These are phyloP conservation scores for Zeus faber DNA, from an alignment of 2,113 vertebrate species.

Conservation along the genomic window DNA sequence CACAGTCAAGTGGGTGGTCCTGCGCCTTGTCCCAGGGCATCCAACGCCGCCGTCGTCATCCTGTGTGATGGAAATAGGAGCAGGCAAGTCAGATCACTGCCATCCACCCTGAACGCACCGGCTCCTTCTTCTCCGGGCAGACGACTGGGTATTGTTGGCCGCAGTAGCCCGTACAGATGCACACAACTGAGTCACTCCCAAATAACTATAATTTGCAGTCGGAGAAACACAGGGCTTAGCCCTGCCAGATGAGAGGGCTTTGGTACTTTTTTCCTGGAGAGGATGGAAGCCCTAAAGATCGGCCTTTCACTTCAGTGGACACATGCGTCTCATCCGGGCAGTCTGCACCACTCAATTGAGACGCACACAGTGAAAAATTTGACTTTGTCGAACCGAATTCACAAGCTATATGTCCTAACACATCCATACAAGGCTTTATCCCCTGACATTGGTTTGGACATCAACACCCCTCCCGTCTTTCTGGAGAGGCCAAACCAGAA, in stretches of 20 bases:
- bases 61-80: constrained; percentile 36
- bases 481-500: too few relatives aligned
- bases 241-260: constrained; percentile 37
- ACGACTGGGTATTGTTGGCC: constrained; percentile 42
- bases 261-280: constrained; percentile 32
- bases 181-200: constrained; percentile 50
- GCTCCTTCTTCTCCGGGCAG: constrained; percentile 17
- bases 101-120: constrained; percentile 25
- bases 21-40: constrained; percentile 17
- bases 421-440: too few relatives aligned
- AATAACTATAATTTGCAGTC: constrained; percentile 68
- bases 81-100: constrained; percentile 3
- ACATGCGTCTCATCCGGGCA: too few relatives aligned
- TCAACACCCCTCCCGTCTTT: too few relatives aligned
- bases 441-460: too few relatives aligned
- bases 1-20: constrained; percentile 60
- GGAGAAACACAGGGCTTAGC: constrained; percentile 46
- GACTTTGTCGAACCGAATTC: too few relatives aligned
- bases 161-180: constrained; percentile 33
- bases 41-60: constrained; percentile 19
- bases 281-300: constrained; percentile 44
- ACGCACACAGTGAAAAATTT: too few relatives aligned
- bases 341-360: too few relatives aligned
- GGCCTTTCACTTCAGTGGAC: constrained; percentile 60
- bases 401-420: too few relatives aligned